A percentile compares a stretch with the other conserved stretches of the same genome.
phyloP scores from a whole-genome alignment of 2,888 invertebrate species.

The Dascillus cervinus region DNA sequence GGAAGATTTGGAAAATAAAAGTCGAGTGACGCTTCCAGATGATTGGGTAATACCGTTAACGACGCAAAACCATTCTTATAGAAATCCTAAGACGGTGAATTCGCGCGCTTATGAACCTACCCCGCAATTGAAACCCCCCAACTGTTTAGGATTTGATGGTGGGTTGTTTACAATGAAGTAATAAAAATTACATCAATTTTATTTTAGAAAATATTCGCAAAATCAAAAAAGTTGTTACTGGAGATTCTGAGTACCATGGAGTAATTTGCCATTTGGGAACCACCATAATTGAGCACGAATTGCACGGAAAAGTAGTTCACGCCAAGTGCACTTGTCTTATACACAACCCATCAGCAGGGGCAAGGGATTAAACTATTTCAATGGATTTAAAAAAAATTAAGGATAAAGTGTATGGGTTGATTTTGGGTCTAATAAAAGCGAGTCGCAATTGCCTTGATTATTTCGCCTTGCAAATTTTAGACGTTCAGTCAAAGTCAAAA shows the following conservation, averaged over 20 bases:
- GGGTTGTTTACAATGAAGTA: background rate
- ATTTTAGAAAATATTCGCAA: slow-evolving; percentile 19
- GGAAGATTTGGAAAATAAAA: slow-evolving; percentile 8
- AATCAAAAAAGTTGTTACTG: slow-evolving; percentile 44
- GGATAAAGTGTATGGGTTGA: too few relatives aligned
- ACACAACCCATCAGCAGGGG: too few relatives aligned
- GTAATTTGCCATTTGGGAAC: slow-evolving; percentile 40
- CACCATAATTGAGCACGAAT: slow-evolving; percentile 42
- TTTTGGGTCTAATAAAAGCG: too few relatives aligned
- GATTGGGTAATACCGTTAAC: slow-evolving; percentile 13
- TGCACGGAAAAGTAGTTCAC: slow-evolving; percentile 38
- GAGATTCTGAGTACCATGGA: slow-evolving; percentile 41
- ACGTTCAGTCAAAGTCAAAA: slow-evolving; percentile 1
- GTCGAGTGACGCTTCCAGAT: slow-evolving; percentile 9
- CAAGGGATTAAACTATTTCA: too few relatives aligned
- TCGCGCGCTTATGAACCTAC: slow-evolving; percentile 4
- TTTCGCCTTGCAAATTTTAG: background rate
- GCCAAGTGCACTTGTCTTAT: background rate
- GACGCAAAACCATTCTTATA: slow-evolving; percentile 10
- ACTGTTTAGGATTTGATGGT: slow-evolving; percentile 11
- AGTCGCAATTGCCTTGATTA: too few relatives aligned
- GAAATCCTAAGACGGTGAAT: slow-evolving; percentile 12
- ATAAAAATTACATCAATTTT: background rate
- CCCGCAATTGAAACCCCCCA: background rate
- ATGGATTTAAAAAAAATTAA: too few relatives aligned